Evolutionary conservation across 2,888 invertebrate genomes (phyloP), one percentile per base, ranked within the genome.

Genomic region (Perithous albicinctus): DNA sequence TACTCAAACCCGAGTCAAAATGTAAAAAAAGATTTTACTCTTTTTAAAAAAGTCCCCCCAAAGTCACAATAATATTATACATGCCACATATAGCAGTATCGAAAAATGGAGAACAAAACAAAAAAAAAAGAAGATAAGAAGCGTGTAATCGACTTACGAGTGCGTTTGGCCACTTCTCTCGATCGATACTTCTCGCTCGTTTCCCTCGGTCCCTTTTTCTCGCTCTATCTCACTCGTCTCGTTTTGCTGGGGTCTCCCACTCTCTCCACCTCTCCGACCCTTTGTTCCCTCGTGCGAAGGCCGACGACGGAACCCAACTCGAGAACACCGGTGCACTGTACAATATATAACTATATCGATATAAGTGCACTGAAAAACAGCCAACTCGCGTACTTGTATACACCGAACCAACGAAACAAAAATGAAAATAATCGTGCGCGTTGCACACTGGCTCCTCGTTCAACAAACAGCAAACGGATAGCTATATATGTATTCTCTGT

Each of bases 61-160:
- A n/a, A n/a, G n/a, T n/a, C n/a, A n/a, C n/a, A n/a, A n/a, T n/a
- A n/a, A n/a, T n/a, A n/a, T n/a, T n/a, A n/a, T n/a, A n/a, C n/a
- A n/a, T n/a, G n/a, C n/a, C n/a, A n/a, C n/a, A 41, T 41, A 26
- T 26, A 41, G 29, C 18, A 70, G 54, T 15, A 46, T 43, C 15
- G n/a, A 48, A 23, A n/a, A n/a, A n/a, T n/a, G n/a, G n/a, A n/a
- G n/a, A n/a, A n/a, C n/a, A n/a, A n/a, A n/a, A n/a, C n/a, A n/a
- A n/a, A n/a, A n/a, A n/a, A n/a, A n/a, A n/a, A n/a, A n/a, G 5
- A 23, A 46, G 43, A 59, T 20, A 77, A 81, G 74, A 80, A 59
- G 59, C 84, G 82, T 83, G 80, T 85, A 86, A 89, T 89, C 85
- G 86, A 89, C 89, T 89, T 85, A 89, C 89, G 41, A 64, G 85